Evolutionary conservation across 2,797 vertebrate genomes (phyloP), one percentile per base, ranked within the genome.

Genomic region (Lagothrix lagotricha): DNA sequence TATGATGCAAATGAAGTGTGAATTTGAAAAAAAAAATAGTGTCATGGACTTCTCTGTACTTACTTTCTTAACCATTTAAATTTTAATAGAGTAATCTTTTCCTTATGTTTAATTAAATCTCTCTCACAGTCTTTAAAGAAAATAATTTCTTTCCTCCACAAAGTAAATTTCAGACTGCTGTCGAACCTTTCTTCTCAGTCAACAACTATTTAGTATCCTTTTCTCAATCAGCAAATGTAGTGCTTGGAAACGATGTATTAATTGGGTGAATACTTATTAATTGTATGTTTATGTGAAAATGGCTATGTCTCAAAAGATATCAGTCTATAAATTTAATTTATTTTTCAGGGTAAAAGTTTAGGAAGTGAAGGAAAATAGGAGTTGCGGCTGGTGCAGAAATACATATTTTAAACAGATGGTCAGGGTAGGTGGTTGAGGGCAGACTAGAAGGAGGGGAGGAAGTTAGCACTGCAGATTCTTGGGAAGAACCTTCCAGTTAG

Each of bases 1-100:
- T 30, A 26, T 33, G 4, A 67, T 80, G 87, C 61, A 96, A 89
- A 88, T 96, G 79, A 86, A 36, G 13, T 86, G 64, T 96, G n/a
- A 58, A 46, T 67, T 72, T 7, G 52, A 33, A 67, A 97, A 61
- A 41, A 64, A 48, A 96, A 67, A 79, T 41, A 36, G 30, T 84
- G 30, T 26, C 44, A n/a, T 61, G 54, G 61, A 48, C 70, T 90
- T 88, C 58, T 94, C 94, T 57, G 44, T 73, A 72, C 28, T 95
- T 33, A 89, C 4, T 93, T 87, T 82, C 67, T 94, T 86, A 83
- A 19, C 19, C 11, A 14, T 8, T 80, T 81, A 39, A 86, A 76
- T 36, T 54, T 50, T 94, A 95, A 12, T 70, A 9, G 67, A 90
- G 17, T 64, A 93, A 46, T 3, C 28, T 87, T 96, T 97, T 88